phyloP scores from a whole-genome alignment of 2,113 vertebrate genomes.

The Rana temporaria region DNA sequence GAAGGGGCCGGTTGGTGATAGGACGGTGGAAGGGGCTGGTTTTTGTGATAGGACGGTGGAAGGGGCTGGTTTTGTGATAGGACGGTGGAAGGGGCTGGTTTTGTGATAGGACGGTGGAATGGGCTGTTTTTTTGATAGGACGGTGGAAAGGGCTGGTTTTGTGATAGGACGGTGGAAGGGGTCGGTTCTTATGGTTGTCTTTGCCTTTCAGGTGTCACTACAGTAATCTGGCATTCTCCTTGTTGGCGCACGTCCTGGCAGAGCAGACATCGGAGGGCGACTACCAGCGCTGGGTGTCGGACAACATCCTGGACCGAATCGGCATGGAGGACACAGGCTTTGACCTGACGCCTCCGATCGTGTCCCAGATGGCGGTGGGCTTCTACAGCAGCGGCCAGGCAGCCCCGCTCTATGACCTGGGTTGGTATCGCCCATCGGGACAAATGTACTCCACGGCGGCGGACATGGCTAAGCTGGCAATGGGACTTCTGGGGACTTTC shows the following conservation, averaged over 20 bases:
- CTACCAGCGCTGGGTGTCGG: constrained; percentile 85
- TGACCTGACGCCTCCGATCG: constrained; percentile 71
- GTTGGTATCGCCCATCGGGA: constrained; percentile 91
- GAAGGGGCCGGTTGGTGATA: too few relatives aligned
- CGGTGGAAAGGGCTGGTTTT: too few relatives aligned
- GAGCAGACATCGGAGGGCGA: constrained; percentile 72
- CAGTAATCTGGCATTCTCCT: constrained; percentile 90
- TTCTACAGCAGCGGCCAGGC: constrained; percentile 80
- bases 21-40: too few relatives aligned
- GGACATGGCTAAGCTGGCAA: constrained; percentile 86
- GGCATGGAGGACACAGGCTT: constrained; percentile 89
- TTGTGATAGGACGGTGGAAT: too few relatives aligned
- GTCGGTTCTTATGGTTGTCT: background rate
- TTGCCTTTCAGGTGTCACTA: constrained; percentile 84
- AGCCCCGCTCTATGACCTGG: constrained; percentile 86
- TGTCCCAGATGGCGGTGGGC: constrained; percentile 80
- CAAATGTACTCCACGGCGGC: constrained; percentile 91
- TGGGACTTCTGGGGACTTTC: constrained; percentile 79
- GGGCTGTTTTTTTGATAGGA: too few relatives aligned
- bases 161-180: too few relatives aligned
- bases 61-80: too few relatives aligned
- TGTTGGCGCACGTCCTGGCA: constrained; percentile 84
- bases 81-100: too few relatives aligned
- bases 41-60: too few relatives aligned
- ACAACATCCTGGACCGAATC: constrained; percentile 82